These are phyloP conservation scores for Sandelia bainsii DNA, from an alignment of 2,797 vertebrate species.

Conservation along the genomic window DNA sequence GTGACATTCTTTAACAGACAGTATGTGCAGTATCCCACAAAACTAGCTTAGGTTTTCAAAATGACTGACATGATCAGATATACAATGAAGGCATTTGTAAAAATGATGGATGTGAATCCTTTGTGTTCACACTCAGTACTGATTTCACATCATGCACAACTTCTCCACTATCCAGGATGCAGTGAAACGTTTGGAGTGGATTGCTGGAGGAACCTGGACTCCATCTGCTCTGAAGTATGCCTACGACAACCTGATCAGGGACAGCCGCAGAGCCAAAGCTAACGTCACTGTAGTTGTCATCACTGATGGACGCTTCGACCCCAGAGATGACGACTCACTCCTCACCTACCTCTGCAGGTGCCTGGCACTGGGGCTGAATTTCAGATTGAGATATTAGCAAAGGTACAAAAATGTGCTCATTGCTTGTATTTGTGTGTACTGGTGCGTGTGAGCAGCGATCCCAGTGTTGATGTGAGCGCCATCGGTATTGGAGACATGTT, in stretches of 20 bases:
- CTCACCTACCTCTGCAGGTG: slow-evolving; percentile 89
- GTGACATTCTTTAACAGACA: no score
- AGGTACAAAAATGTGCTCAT: background rate
- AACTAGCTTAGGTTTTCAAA: no score
- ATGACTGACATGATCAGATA: no score
- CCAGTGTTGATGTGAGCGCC: slow-evolving; percentile 89
- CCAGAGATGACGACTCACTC: slow-evolving; percentile 90
- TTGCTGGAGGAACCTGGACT: slow-evolving; percentile 97
- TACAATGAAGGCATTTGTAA: no score
- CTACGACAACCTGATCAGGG: slow-evolving; percentile 94
- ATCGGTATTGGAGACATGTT: slow-evolving; percentile 99
- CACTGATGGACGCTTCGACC: slow-evolving; percentile 96
- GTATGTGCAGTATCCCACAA: no score
- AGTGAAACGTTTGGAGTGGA: slow-evolving; percentile 95
- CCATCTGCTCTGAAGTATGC: slow-evolving; percentile 96
- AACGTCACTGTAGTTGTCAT: slow-evolving; percentile 96
- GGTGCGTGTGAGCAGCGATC: slow-evolving; percentile 62
- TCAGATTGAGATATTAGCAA: background rate
- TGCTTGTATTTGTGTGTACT: slow-evolving; percentile 29
- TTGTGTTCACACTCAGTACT: no score
- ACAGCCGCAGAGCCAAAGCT: slow-evolving; percentile 90
- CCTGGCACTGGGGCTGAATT: background rate
- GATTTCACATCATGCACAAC: background rate
- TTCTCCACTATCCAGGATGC: slow-evolving; percentile 82
- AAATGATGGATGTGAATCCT: no score